Evolutionary conservation across 2,888 invertebrate genomes (phyloP).

Genomic region (Meliscaeva auricollis): DNA sequence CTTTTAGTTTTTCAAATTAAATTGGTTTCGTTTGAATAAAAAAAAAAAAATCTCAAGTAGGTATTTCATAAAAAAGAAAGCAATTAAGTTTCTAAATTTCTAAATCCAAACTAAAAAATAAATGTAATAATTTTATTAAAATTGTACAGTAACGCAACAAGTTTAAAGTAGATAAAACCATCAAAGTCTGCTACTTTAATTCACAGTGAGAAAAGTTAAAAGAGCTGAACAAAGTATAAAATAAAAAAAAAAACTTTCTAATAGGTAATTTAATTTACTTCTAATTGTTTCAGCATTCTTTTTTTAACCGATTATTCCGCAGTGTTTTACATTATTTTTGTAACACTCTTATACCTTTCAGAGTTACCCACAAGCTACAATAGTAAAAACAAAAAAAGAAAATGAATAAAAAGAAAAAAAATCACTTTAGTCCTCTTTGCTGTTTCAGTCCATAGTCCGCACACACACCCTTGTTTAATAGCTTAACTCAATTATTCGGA

Average conservation of each 20-base stretch:
- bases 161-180: too few species aligned
- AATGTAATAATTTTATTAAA: too few species aligned
- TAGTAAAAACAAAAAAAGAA: neutral
- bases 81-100: too few species aligned
- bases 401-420: neutral
- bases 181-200: neutral
- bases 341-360: constrained; percentile 39
- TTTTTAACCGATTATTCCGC: neutral
- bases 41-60: too few species aligned
- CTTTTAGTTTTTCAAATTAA: too few species aligned
- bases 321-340: constrained; percentile 9
- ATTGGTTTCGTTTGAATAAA: too few species aligned
- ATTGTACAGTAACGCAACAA: neutral
- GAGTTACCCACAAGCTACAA: neutral
- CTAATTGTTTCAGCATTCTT: constrained; percentile 45
- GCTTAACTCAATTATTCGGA: constrained; percentile 73
- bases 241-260: neutral
- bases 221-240: constrained; percentile 8
- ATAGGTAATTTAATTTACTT: constrained; percentile 56
- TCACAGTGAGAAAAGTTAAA: constrained; percentile 8
- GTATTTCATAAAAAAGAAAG: too few species aligned
- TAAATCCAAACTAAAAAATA: too few species aligned
- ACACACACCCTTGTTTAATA: constrained; percentile 43
- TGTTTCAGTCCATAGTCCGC: neutral
- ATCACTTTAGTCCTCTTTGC: constrained; percentile 17